These are phyloP conservation scores for Agelaius phoeniceus DNA, from an alignment of 2,113 vertebrate species.

Conservation along the genomic window DNA sequence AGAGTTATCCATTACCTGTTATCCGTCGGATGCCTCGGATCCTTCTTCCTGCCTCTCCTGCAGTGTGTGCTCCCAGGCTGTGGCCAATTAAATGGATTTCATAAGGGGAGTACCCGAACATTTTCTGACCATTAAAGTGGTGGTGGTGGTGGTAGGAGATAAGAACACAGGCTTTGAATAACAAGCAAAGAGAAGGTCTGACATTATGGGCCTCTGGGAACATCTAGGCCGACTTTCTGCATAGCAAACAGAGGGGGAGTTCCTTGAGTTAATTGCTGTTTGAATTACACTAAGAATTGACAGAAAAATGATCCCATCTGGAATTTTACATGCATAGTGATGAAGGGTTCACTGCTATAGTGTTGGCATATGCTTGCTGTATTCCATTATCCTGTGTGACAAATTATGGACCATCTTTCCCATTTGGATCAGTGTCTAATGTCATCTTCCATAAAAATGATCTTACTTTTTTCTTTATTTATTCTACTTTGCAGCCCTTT, in stretches of 20 bases:
- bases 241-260: neutral
- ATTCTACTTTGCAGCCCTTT: neutral
- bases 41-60: slow-evolving; percentile 78
- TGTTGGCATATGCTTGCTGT: neutral
- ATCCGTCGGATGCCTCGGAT: slow-evolving; percentile 75
- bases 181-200: neutral
- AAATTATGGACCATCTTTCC: neutral
- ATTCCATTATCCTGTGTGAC: neutral
- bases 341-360: neutral
- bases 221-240: neutral
- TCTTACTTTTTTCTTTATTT: neutral
- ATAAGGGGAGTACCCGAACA: slow-evolving; percentile 67
- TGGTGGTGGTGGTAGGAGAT: neutral
- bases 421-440: neutral
- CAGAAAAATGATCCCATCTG: neutral
- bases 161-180: slow-evolving; percentile 56
- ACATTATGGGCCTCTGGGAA: neutral
- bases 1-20: slow-evolving; percentile 73
- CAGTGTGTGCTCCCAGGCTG: slow-evolving; percentile 84
- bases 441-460: neutral
- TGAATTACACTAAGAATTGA: neutral
- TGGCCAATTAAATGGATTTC: slow-evolving; percentile 86
- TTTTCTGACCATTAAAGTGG: slow-evolving; percentile 57
- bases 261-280: neutral
- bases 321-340: neutral